phyloP scores from a whole-genome alignment of 2,888 invertebrate species.

The Nymphalis c-album region DNA sequence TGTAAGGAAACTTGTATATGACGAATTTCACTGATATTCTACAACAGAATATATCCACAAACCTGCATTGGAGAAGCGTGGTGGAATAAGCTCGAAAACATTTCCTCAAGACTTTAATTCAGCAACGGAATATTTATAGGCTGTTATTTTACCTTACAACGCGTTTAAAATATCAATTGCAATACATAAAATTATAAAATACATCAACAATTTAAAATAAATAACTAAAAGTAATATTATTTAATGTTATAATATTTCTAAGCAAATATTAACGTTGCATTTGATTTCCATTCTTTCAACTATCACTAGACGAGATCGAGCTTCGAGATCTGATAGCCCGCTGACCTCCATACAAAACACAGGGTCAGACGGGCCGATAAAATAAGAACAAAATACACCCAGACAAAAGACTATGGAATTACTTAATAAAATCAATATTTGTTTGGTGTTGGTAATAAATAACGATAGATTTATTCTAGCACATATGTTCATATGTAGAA shows the following conservation, averaged over 20 bases:
- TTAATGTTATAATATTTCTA: not conserved
- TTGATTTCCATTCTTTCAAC: constrained; percentile 47
- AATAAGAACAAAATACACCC: constrained; percentile 39
- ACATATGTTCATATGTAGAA: not conserved
- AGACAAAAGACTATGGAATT: constrained; percentile 34
- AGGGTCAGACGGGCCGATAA: constrained; percentile 67
- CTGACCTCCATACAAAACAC: constrained; percentile 57
- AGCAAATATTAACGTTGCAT: constrained; percentile 16
- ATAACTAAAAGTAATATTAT: not conserved
- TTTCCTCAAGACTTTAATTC: too few species aligned
- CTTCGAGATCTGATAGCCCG: constrained; percentile 57
- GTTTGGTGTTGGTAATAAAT: constrained; percentile 1
- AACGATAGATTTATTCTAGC: not conserved
- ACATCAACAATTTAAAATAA: not conserved
- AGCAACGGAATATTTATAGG: too few species aligned
- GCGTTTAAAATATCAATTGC: too few species aligned
- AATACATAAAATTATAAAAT: not conserved
- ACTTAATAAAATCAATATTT: constrained; percentile 31
- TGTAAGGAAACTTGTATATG: too few species aligned
- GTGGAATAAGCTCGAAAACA: too few species aligned
- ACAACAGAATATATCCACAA: too few species aligned
- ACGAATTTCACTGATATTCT: too few species aligned
- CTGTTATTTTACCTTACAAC: too few species aligned
- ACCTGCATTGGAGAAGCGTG: too few species aligned
- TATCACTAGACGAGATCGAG: constrained; percentile 61